A percentile compares a stretch with the other conserved stretches of the same genome.
These are phyloP conservation scores for Scomber scombrus DNA, from an alignment of 2,113 vertebrate genomes.

Conservation along the genomic window DNA sequence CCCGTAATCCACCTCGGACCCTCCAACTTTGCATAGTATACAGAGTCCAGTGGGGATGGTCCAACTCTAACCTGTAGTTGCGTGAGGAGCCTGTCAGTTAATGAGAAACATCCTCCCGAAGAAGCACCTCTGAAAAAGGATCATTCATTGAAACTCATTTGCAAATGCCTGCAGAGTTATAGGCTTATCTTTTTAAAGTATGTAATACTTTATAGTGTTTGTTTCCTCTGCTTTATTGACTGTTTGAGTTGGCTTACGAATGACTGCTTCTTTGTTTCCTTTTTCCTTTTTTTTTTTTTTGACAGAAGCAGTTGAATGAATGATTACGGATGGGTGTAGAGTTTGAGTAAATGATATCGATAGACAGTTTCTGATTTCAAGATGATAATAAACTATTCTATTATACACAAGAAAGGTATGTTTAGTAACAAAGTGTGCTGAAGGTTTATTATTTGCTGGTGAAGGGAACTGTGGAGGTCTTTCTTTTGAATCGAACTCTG, in stretches of 20 bases:
- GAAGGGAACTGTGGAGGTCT: constrained; percentile 58
- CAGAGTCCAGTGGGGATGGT: constrained; percentile 68
- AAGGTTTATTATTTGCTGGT: constrained; percentile 66
- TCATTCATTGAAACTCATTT: constrained; percentile 74
- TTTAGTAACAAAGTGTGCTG: constrained; percentile 59
- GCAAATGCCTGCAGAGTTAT: constrained; percentile 75
- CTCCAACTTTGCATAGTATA: constrained; percentile 72
- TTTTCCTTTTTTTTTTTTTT: constrained; percentile 30
- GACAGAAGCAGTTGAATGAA: constrained; percentile 67
- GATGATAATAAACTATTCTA: constrained; percentile 70
- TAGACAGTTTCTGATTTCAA: constrained; percentile 69
- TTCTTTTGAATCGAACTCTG: constrained; percentile 45
- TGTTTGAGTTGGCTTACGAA: constrained; percentile 66
- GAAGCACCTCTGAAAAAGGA: constrained; percentile 67
- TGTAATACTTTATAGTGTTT: constrained; percentile 71
- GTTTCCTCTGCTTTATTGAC: constrained; percentile 65
- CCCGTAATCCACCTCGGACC: constrained; percentile 57
- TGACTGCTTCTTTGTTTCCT: constrained; percentile 59
- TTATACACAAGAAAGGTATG: constrained; percentile 65
- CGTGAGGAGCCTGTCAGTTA: constrained; percentile 64
- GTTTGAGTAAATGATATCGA: constrained; percentile 60
- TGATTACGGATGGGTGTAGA: constrained; percentile 63
- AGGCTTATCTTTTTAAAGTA: constrained; percentile 70
- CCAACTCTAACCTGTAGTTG: constrained; percentile 62
- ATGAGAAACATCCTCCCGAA: constrained; percentile 57